Evolutionary conservation across 2,113 vertebrate species (phyloP).

Genomic region (Ariopsis seemanni): DNA sequence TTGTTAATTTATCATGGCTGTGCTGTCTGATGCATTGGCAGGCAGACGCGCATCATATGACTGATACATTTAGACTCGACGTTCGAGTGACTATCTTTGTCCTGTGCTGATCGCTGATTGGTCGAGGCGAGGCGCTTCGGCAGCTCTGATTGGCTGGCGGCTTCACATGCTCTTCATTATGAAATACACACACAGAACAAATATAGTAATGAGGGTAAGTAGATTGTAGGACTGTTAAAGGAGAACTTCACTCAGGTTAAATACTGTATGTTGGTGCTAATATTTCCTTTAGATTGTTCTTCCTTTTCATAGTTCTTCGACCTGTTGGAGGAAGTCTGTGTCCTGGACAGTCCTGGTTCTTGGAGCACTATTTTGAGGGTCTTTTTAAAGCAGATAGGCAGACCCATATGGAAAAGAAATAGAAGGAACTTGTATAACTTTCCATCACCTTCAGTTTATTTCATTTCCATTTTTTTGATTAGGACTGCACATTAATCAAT

Average conservation of each 20-base stretch:
- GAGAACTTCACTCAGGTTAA: background rate
- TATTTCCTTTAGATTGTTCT: too few relatives aligned
- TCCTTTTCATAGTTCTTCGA: too few relatives aligned
- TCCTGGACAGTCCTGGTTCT: too few relatives aligned
- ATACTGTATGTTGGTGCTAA: too few relatives aligned
- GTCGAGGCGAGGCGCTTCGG: constrained; percentile 54
- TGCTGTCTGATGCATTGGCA: background rate
- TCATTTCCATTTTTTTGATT: too few relatives aligned
- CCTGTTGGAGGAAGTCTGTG: too few relatives aligned
- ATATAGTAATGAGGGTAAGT: background rate
- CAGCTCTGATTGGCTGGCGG: constrained; percentile 65
- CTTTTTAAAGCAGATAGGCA: too few relatives aligned
- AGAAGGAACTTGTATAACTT: too few relatives aligned
- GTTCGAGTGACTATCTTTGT: constrained; percentile 33
- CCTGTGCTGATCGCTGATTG: constrained; percentile 46
- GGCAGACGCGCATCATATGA: background rate
- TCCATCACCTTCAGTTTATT: too few relatives aligned
- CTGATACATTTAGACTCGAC: background rate
- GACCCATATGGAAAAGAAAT: too few relatives aligned
- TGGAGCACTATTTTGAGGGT: too few relatives aligned
- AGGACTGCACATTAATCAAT: too few relatives aligned
- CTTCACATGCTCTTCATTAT: constrained; percentile 73
- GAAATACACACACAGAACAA: background rate
- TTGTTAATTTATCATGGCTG: background rate
- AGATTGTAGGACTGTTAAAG: background rate